Conservation (phyloP, 2,888 invertebrate genomes). For the Ditylenchus weischeri region DNA sequence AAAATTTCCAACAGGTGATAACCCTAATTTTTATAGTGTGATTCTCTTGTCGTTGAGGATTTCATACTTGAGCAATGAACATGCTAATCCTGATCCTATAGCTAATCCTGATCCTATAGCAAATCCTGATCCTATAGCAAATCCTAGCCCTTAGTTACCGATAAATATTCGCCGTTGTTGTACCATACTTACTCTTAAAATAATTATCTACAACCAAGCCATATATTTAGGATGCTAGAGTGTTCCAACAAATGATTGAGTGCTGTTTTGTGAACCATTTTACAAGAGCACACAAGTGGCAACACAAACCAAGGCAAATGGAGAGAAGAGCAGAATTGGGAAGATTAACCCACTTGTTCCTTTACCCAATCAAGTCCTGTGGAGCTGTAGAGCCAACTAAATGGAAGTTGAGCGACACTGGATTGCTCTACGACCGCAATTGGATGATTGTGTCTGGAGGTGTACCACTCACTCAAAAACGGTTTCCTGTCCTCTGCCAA, state of each 20-base stretch:
- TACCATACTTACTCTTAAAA: no score
- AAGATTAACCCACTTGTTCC: slow-evolving; percentile 30
- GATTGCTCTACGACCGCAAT: slow-evolving; percentile 81
- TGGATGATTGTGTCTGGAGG: slow-evolving; percentile 89
- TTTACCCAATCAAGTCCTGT: slow-evolving; percentile 50
- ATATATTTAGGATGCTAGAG: slow-evolving; percentile 73
- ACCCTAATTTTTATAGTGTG: no score
- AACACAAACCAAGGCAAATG: neutral
- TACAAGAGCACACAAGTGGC: neutral
- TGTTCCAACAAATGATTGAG: slow-evolving; percentile 44
- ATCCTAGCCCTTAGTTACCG: no score
- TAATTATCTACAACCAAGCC: slow-evolving; percentile 65
- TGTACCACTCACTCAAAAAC: slow-evolving; percentile 82
- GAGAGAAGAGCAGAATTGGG: slow-evolving; percentile 15
- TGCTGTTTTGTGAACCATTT: slow-evolving; percentile 37
- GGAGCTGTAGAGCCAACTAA: slow-evolving; percentile 55
- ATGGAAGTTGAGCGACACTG: slow-evolving; percentile 59
- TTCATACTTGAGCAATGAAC: no score
- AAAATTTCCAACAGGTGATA: no score
- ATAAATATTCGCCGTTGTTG: no score
- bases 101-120: no score
- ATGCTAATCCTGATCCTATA: no score
- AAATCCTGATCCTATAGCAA: no score
- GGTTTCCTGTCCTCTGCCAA: slow-evolving; percentile 72
- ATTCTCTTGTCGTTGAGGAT: no score